Percentiles rank a stretch among this genome's conserved stretches.
Evolutionary conservation across 2,797 vertebrate genomes (phyloP).

Genomic region (Sebastes itinus): DNA sequence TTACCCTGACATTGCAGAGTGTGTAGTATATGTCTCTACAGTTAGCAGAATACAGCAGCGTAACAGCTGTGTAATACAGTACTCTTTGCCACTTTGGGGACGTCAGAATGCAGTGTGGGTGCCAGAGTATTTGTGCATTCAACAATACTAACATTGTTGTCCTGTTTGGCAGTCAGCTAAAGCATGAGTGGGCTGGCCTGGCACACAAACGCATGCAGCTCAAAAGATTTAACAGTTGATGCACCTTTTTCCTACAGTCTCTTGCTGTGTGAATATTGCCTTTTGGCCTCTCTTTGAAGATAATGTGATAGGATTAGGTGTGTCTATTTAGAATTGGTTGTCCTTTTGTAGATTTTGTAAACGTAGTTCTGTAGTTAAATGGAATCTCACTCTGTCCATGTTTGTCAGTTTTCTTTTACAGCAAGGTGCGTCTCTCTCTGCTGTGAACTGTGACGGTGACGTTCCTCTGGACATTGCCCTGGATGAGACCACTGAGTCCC

Average conservation of each 20-base stretch:
- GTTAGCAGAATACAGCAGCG: neutral
- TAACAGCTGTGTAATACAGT: constrained; percentile 20
- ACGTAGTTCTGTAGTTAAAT: neutral
- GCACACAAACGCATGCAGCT: constrained; percentile 20
- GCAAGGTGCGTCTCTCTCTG: constrained; percentile 84
- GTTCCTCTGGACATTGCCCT: constrained; percentile 91
- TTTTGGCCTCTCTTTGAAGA: neutral
- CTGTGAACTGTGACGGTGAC: constrained; percentile 92
- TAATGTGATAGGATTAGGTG: neutral
- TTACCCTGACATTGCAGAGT: constrained; percentile 90
- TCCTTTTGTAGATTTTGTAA: neutral
- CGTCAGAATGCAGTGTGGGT: constrained; percentile 36
- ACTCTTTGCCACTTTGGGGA: constrained; percentile 14
- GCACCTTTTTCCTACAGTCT: neutral
- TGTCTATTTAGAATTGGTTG: neutral
- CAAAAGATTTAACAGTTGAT: constrained; percentile 17
- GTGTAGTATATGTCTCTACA: constrained; percentile 58
- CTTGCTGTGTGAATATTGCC: neutral
- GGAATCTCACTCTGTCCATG: neutral
- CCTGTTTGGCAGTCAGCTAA: constrained; percentile 50
- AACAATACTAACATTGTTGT: constrained; percentile 76
- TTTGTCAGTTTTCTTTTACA: constrained; percentile 87
- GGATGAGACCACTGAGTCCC: constrained; percentile 87
- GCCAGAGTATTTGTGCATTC: constrained; percentile 54
- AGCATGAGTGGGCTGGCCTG: constrained; percentile 41